Base-by-base conservation (phyloP, 2,888 invertebrate genomes). In the Mythimna impura region DNA sequence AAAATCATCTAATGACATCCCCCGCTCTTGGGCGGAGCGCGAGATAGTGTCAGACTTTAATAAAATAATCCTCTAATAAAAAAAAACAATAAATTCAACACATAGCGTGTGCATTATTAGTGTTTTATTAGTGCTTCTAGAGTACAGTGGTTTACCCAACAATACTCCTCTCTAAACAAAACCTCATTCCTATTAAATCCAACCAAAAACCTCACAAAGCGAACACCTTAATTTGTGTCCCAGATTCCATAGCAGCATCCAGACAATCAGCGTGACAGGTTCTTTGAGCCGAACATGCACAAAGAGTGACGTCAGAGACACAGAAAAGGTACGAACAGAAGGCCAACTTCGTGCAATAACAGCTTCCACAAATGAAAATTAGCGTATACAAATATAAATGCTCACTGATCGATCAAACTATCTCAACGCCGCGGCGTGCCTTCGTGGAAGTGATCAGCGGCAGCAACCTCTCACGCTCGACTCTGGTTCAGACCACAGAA, bases 261-360 rank as follows among this genome's bases (percentile, higher is more conserved):
- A 69, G 43, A 73, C 60, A 62, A 68, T 78, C 52, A 36, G 25
- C 58, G 47, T 3, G 62, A 61, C 58, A 47, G 57, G 55, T 61
- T 77, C 66, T 78, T 72, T 68, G 73, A 77, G 62, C 25, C 52
- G n/a, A 74, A 71, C 60, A 60, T 71, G 67, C 66, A 78, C 73
- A 80, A 73, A 79, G 68, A 54, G 55, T 58, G 63, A 61, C 54
- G 68, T 54, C 66, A 70, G 12, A 57, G 25, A 36, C 43, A 68
- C 47, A 6, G 17, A 25, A 22, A 36, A 60, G 9, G 36, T 36
- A 12, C 8, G 4, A 34, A 17, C 52, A 66, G 58, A 66, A 76
- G 22, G 8, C 12, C 6, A 34, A 22, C 8, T 65, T 25, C 4
- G 60, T 17, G 43, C 25, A 22, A 52, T 6, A 12, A 43, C 9